A percentile compares a stretch with the other conserved stretches of the same genome.
Evolutionary conservation across 1,140 invertebrate species (phyloP).

Genomic region (Cotesia vestalis): DNA sequence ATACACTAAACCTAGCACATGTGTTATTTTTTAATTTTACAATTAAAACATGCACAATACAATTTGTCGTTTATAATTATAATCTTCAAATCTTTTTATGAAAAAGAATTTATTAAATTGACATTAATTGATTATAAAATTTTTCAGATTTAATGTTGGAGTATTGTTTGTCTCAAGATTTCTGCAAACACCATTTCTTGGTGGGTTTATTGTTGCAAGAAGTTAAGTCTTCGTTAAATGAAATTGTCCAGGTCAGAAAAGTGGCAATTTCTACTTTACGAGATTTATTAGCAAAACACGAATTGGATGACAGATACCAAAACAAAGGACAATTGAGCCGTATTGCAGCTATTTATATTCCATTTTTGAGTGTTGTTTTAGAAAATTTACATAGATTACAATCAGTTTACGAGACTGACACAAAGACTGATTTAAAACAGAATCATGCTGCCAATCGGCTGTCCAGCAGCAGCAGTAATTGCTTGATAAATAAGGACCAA

Average conservation of each 20-base stretch:
- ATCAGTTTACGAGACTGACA: slow-evolving; percentile 53
- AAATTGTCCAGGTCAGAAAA: slow-evolving; percentile 81
- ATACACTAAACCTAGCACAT: slow-evolving; percentile 4
- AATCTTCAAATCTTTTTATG: slow-evolving; percentile 11
- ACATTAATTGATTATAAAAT: slow-evolving; percentile 16
- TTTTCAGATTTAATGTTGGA: slow-evolving; percentile 69
- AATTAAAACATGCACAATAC: background rate
- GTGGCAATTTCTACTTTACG: slow-evolving; percentile 81
- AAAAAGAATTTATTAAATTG: slow-evolving; percentile 3
- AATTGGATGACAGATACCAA: slow-evolving; percentile 90
- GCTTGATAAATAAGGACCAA: slow-evolving; percentile 49
- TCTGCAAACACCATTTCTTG: slow-evolving; percentile 89
- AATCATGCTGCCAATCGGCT: slow-evolving; percentile 65
- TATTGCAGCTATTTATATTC: slow-evolving; percentile 89
- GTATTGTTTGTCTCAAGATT: slow-evolving; percentile 79
- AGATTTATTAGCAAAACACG: slow-evolving; percentile 91
- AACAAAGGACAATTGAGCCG: slow-evolving; percentile 82
- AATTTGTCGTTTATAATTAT: slow-evolving; percentile 9
- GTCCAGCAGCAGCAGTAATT: slow-evolving; percentile 64
- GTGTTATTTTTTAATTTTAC: background rate
- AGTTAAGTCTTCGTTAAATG: slow-evolving; percentile 81
- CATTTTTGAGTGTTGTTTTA: slow-evolving; percentile 86
- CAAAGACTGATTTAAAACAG: slow-evolving; percentile 53
- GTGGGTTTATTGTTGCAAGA: slow-evolving; percentile 82
- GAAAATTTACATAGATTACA: slow-evolving; percentile 80